Evolutionary conservation across 2,113 vertebrate species (phyloP).

Genomic region (Cathartes aura): DNA sequence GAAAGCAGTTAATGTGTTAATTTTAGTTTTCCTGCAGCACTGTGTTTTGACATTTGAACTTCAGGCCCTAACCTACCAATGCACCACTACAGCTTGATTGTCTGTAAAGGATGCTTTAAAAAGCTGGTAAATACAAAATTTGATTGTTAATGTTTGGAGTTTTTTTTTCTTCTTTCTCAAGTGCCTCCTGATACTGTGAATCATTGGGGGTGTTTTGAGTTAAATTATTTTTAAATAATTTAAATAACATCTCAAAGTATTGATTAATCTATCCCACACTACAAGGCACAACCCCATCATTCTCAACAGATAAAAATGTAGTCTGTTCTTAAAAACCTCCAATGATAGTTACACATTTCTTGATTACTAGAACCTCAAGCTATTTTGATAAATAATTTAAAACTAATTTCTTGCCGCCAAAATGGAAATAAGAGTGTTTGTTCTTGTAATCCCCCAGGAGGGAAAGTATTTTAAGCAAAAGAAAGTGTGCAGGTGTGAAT

Average conservation of each 20-base stretch:
- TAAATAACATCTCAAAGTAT: neutral
- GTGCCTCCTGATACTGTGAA: neutral
- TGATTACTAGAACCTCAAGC: neutral
- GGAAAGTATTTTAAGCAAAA: neutral
- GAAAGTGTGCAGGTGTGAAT: neutral
- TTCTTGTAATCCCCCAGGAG: neutral
- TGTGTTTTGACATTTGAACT: neutral
- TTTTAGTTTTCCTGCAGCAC: neutral
- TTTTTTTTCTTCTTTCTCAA: neutral
- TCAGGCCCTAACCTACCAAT: neutral
- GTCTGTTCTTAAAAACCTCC: neutral
- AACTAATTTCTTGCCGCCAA: neutral
- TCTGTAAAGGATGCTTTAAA: neutral
- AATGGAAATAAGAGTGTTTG: neutral
- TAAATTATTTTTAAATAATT: neutral
- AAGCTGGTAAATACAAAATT: neutral
- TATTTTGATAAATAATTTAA: neutral
- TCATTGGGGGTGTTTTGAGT: neutral
- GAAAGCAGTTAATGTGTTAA: slow-evolving; percentile 16
- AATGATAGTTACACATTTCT: neutral
- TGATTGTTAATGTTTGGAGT: neutral
- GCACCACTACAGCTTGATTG: neutral
- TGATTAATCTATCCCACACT: neutral
- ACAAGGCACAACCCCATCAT: neutral
- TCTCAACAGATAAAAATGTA: neutral